Base-by-base conservation (phyloP, 2,113 vertebrate species). In the Archocentrus centrarchus region DNA sequence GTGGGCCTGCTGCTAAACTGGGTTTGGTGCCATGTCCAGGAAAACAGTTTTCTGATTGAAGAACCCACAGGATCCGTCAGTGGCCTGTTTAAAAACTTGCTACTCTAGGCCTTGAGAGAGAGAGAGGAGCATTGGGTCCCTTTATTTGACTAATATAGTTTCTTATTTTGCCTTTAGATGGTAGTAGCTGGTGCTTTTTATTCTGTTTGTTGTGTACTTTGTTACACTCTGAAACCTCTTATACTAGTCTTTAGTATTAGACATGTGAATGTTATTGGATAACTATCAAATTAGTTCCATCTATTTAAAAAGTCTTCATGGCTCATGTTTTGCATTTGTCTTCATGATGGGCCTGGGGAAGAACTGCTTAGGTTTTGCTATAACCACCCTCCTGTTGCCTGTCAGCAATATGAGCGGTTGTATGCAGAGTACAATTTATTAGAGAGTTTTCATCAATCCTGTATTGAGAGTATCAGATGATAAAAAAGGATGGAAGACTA, bases 1-100 rank as follows among this genome's bases (percentile, higher is more conserved):
- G 81, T 82, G 88, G 64, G 82, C 75, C 84, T 84, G 62, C 70
- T 4, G 47, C 84, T 77, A 78, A 76, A 91, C 86, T 85, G 88
- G 90, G 90, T 83, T 85, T 82, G 78, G 82, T 91, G 80, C 92
- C 88, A 66, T 20, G 13, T 59, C 59, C 83, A 87, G 60, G 75
- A 89, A 80, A 94, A 94, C 89, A 90, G 88, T 81, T 77, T 84
- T 53, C 22, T 80, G 75, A 91, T 88, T 93, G 82, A 93, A 68
- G 70, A 44, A 55, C 47, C 79, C 2, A 3, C 50, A 47, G 17
- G 24, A 50, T 68, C 66, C 57, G 88, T 93, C 90, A 93, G 63
- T 91, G 73, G 88, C 64, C 81, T 66, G 75, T 94, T 92, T 30
- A 59, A 93, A 91, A 87, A 44, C 58, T 58, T 61, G 53, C 44